Percentiles rank a stretch among this genome's conserved stretches.
These are phyloP conservation scores for Bombylius discolor DNA, from an alignment of 2,888 invertebrate genomes.

Conservation along the genomic window DNA sequence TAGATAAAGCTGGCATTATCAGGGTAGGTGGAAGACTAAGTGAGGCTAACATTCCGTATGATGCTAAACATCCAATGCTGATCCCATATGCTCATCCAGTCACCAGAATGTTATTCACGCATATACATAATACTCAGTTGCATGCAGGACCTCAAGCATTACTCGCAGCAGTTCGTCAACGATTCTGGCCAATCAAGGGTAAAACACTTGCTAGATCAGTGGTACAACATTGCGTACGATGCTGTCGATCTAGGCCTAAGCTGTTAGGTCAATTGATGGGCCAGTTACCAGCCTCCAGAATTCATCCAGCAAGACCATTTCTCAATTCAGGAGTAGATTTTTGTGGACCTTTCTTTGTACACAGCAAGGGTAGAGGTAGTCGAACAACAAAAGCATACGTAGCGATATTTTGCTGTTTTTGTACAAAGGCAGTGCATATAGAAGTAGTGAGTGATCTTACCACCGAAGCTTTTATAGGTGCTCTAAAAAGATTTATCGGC, in stretches of 20 bases:
- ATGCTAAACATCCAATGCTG: no score
- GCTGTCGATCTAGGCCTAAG: constrained; percentile 10
- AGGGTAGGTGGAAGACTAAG: no score
- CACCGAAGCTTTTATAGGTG: constrained; percentile 11
- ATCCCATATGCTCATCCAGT: no score
- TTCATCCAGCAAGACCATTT: constrained; percentile 7
- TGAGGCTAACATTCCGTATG: no score
- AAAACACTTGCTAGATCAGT: constrained; percentile 9
- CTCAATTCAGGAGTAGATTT: constrained; percentile 8
- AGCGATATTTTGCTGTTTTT: constrained; percentile 10
- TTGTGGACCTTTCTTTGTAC: constrained; percentile 6
- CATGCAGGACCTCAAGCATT: no score
- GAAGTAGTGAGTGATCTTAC: constrained; percentile 10
- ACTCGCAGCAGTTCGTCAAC: background rate
- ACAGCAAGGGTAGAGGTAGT: constrained; percentile 2
- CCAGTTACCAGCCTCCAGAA: constrained; percentile 16
- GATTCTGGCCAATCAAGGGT: constrained; percentile 17
- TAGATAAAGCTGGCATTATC: no score
- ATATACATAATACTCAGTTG: no score
- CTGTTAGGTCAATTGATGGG: constrained; percentile 17
- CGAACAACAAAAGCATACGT: constrained; percentile 8
- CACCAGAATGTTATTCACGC: no score
- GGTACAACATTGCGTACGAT: constrained; percentile 12
- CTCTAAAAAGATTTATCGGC: constrained; percentile 7
- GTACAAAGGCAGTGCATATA: constrained; percentile 12